phyloP scores from a whole-genome alignment of 2,797 vertebrate genomes.

The Dromococcyx pavoninus region DNA sequence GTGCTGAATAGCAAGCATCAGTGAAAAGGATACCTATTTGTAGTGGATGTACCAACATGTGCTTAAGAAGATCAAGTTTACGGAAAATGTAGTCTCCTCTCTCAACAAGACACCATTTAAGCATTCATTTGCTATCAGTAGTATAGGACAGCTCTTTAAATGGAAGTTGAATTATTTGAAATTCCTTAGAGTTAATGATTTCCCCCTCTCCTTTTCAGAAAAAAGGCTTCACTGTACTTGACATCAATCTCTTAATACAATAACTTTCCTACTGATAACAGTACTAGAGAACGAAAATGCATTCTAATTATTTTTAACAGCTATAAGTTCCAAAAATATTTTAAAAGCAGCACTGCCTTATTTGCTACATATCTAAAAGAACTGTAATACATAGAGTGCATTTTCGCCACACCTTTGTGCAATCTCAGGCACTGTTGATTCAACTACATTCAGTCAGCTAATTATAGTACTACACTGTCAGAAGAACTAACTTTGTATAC shows the following conservation, averaged over 20 bases:
- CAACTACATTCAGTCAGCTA: background rate
- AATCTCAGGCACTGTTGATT: background rate
- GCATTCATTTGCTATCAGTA: background rate
- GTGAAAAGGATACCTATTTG: background rate
- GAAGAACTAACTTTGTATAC: background rate
- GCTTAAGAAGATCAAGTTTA: background rate
- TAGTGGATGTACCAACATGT: background rate
- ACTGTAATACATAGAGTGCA: fast-evolving
- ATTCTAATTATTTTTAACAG: background rate
- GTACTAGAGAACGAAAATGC: background rate
- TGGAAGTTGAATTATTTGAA: background rate
- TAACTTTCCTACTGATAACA: background rate
- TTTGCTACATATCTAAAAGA: background rate
- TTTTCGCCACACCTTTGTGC: background rate
- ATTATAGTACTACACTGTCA: background rate
- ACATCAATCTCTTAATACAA: background rate
- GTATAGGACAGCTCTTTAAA: background rate
- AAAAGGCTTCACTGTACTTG: background rate
- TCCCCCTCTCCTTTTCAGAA: fast-evolving
- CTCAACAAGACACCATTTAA: background rate
- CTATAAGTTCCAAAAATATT: background rate
- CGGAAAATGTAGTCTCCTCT: background rate
- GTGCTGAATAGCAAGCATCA: background rate
- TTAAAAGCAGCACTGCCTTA: background rate
- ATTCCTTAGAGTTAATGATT: background rate